phyloP scores from a whole-genome alignment of 2,113 vertebrate genomes.

The Eurystomus gularis region DNA sequence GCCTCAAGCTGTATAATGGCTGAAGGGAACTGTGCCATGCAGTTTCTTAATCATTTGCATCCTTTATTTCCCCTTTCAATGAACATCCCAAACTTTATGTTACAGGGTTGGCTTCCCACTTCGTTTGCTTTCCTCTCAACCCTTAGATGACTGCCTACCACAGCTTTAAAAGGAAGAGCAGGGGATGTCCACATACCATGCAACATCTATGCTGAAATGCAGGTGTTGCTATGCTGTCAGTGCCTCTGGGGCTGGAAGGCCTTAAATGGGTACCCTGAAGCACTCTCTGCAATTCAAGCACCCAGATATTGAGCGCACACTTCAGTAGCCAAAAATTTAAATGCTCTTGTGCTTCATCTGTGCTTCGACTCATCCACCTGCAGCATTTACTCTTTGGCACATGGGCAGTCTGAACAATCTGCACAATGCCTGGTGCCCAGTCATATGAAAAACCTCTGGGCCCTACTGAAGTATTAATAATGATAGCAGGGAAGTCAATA shows the following conservation, averaged over 20 bases:
- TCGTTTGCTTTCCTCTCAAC: neutral
- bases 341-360: neutral
- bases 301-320: neutral
- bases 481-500: fast-evolving
- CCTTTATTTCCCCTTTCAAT: neutral
- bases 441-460: neutral
- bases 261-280: neutral
- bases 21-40: neutral
- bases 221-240: neutral
- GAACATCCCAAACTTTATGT: neutral
- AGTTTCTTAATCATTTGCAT: neutral
- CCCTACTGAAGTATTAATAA: neutral
- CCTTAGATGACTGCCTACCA: neutral
- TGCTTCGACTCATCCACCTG: neutral
- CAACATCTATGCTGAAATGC: neutral
- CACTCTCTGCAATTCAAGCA: neutral
- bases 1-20: neutral
- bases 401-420: neutral
- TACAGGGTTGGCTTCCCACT: neutral
- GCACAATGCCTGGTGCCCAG: neutral
- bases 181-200: neutral
- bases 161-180: neutral
- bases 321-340: neutral
- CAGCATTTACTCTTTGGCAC: neutral
- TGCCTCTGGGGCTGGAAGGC: neutral